phyloP scores from a whole-genome alignment of 2,888 invertebrate species.

The Sthenelais limicola region DNA sequence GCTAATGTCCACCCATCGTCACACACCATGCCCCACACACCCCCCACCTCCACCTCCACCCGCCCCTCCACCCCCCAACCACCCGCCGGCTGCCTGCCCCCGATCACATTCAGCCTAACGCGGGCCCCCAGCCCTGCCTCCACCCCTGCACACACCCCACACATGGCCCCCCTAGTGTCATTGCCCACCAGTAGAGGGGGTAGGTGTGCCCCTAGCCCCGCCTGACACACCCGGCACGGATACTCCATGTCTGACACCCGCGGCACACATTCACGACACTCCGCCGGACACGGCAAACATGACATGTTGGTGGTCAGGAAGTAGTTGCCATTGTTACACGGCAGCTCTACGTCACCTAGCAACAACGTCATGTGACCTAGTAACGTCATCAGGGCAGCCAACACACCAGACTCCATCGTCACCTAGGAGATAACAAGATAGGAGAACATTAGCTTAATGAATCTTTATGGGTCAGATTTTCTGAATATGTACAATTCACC shows the following conservation, averaged over 20 bases:
- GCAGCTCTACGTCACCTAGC: too few relatives aligned
- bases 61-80: slow-evolving; percentile 23
- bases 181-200: not conserved
- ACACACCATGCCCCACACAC: slow-evolving; percentile 41
- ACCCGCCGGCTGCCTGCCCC: slow-evolving; percentile 4
- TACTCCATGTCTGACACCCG: slow-evolving; percentile 13
- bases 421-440: too few relatives aligned
- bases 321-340: slow-evolving; percentile 15
- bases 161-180: not conserved
- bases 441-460: too few relatives aligned
- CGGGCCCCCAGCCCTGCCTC: not conserved
- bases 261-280: slow-evolving; percentile 13
- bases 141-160: not conserved
- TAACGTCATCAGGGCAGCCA: too few relatives aligned
- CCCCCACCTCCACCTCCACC: slow-evolving; percentile 8
- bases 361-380: too few relatives aligned
- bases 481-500: too few relatives aligned
- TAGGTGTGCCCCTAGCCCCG: not conserved
- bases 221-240: slow-evolving; percentile 25
- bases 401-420: too few relatives aligned
- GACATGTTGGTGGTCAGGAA: slow-evolving; percentile 17
- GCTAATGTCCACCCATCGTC: slow-evolving; percentile 43
- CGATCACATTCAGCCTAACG: slow-evolving; percentile 6
- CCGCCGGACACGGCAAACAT: slow-evolving; percentile 23
- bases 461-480: too few relatives aligned